Percentiles rank a stretch among this genome's conserved stretches.
Evolutionary conservation across 2,113 vertebrate genomes (phyloP).

Genomic region (Leptobrachium leishanense): DNA sequence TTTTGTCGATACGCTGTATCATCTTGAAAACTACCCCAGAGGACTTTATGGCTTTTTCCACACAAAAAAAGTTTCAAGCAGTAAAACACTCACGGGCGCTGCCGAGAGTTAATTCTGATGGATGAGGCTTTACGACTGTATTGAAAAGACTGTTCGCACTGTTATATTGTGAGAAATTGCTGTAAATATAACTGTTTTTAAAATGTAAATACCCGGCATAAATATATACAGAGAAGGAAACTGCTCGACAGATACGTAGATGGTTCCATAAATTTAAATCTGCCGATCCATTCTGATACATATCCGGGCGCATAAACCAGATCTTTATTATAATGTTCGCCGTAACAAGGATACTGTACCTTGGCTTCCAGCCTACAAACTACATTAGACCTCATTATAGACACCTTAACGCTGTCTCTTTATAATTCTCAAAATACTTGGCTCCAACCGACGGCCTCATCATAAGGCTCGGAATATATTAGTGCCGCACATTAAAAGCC

Average conservation of each 20-base stretch:
- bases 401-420: constrained; percentile 38
- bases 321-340: constrained; percentile 45
- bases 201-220: constrained; percentile 48
- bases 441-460: constrained; percentile 39
- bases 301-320: constrained; percentile 37
- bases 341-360: constrained; percentile 33
- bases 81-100: constrained; percentile 7
- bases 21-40: not conserved
- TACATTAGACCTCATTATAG: constrained; percentile 47
- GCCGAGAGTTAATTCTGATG: constrained; percentile 47
- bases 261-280: constrained; percentile 44
- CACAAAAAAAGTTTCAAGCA: not conserved
- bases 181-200: constrained; percentile 49
- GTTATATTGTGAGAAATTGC: constrained; percentile 41
- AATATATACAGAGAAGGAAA: constrained; percentile 33
- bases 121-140: constrained; percentile 24
- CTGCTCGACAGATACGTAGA: constrained; percentile 29
- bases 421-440: constrained; percentile 33
- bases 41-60: constrained; percentile 10
- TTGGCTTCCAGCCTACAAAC: constrained; percentile 34
- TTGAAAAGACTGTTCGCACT: constrained; percentile 34
- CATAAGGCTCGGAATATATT: constrained; percentile 61
- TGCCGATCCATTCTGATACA: constrained; percentile 37
- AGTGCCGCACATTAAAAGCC: constrained; percentile 59
- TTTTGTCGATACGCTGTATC: too few relatives aligned